Percentiles rank a stretch among this genome's conserved stretches.
These are phyloP conservation scores for Zaprionus bogoriensis DNA, from an alignment of 2,888 invertebrate species.

Conservation along the genomic window DNA sequence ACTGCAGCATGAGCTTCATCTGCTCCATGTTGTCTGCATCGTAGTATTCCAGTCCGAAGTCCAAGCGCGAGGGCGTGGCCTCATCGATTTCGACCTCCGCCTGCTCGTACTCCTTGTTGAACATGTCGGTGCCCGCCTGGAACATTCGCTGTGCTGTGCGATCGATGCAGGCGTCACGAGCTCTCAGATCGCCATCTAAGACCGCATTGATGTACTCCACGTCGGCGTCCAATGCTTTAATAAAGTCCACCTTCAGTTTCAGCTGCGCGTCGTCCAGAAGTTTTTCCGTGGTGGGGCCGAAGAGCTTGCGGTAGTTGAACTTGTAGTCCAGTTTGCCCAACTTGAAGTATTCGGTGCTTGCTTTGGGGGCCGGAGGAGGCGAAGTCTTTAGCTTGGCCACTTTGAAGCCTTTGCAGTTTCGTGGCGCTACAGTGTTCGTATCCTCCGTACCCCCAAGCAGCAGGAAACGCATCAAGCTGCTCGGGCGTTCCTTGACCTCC, in stretches of 20 bases:
- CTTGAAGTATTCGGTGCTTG: conserved; percentile 24
- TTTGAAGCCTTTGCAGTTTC: neutral
- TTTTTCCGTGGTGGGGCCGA: conserved; percentile 2
- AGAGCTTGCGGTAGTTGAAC: conserved; percentile 52
- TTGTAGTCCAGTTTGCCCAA: neutral
- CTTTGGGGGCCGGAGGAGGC: neutral
- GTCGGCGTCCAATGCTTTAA: conserved; percentile 51
- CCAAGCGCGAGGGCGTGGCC: conserved; percentile 22
- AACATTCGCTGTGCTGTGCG: conserved; percentile 44
- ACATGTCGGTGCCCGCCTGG: conserved; percentile 23
- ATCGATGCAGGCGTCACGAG: conserved; percentile 30
- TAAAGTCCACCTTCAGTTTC: conserved; percentile 33
- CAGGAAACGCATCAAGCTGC: conserved; percentile 31
- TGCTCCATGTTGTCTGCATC: conserved; percentile 61
- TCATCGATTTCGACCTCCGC: neutral
- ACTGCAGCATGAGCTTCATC: conserved; percentile 67
- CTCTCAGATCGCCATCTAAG: conserved; percentile 17
- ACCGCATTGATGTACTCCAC: conserved; percentile 37
- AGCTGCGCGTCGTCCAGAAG: conserved; percentile 7
- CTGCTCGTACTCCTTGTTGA: conserved; percentile 18
- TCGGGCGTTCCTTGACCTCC: conserved; percentile 15
- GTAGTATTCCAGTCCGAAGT: conserved; percentile 42
- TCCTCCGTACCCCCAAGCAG: neutral
- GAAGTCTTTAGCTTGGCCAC: neutral
- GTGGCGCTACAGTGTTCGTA: neutral